These are phyloP conservation scores for Furcifer pardalis DNA, from an alignment of 2,797 vertebrate species.

Conservation along the genomic window DNA sequence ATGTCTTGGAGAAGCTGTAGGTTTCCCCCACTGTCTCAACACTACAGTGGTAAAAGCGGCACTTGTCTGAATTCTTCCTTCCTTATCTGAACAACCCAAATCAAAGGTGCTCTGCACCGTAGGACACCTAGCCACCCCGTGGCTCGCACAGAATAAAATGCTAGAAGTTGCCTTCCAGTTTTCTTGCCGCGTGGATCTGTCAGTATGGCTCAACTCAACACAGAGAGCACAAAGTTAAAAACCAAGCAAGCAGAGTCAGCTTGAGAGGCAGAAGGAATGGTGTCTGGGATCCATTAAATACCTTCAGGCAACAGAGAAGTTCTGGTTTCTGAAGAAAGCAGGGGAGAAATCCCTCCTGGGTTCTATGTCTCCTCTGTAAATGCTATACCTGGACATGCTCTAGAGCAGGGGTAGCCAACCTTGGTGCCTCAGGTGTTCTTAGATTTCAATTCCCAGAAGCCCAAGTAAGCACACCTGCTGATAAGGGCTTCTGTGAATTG, in stretches of 20 bases:
- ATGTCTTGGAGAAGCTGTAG: neutral
- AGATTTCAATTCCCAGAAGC: no score
- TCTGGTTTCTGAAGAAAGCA: neutral
- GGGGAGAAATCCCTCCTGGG: neutral
- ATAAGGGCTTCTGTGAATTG: no score
- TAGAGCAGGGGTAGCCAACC: no score
- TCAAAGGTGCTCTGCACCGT: neutral
- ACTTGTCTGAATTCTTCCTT: neutral
- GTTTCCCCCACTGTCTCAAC: neutral
- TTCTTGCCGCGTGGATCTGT: neutral
- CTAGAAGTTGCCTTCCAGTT: neutral
- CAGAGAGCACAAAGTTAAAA: neutral
- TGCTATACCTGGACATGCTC: neutral
- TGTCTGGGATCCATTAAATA: neutral
- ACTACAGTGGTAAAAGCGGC: neutral
- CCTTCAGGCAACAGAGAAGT: slow-evolving; percentile 15
- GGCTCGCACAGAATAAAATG: neutral
- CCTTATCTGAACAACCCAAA: neutral
- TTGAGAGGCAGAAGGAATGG: neutral
- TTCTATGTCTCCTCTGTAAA: neutral
- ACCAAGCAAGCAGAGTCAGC: neutral
- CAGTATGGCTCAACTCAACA: neutral
- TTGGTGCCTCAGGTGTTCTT: no score
- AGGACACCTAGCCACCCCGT: neutral
- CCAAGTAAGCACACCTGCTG: no score